These are phyloP conservation scores for Sycophila texana DNA, from an alignment of 2,888 invertebrate genomes.

Conservation along the genomic window DNA sequence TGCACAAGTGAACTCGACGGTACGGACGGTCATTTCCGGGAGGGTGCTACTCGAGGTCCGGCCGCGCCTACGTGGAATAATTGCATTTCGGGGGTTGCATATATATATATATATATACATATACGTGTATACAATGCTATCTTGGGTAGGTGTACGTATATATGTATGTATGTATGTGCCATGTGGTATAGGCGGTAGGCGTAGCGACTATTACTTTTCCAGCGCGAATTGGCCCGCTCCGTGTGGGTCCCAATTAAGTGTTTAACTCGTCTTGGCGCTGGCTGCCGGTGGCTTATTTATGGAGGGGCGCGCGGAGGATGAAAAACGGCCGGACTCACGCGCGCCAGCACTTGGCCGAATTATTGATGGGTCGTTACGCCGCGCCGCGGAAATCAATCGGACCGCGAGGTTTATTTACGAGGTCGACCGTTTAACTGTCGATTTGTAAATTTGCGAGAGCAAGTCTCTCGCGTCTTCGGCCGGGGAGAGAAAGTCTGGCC, in stretches of 20 bases:
- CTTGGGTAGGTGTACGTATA: too few relatives aligned
- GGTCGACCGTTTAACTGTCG: too few relatives aligned
- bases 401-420: too few relatives aligned
- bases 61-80: constrained; percentile 21
- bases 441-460: too few relatives aligned
- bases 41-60: not conserved
- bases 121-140: too few relatives aligned
- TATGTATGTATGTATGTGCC: too few relatives aligned
- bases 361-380: constrained; percentile 33
- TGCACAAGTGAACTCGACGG: not conserved
- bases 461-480: too few relatives aligned
- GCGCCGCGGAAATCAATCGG: not conserved
- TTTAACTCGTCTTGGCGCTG: constrained; percentile 40
- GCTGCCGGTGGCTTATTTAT: constrained; percentile 39
- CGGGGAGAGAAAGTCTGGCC: too few relatives aligned
- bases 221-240: too few relatives aligned
- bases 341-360: constrained; percentile 8
- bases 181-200: not conserved
- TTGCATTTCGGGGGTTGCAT: constrained; percentile 21
- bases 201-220: constrained; percentile 6
- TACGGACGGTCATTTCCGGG: not conserved
- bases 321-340: constrained; percentile 27
- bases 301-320: constrained; percentile 28
- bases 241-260: constrained; percentile 46
- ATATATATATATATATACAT: not conserved